Percentiles rank a stretch among this genome's conserved stretches.
These are phyloP conservation scores for Diglossa cyanea DNA, from an alignment of 2,797 vertebrate genomes.

Conservation along the genomic window DNA sequence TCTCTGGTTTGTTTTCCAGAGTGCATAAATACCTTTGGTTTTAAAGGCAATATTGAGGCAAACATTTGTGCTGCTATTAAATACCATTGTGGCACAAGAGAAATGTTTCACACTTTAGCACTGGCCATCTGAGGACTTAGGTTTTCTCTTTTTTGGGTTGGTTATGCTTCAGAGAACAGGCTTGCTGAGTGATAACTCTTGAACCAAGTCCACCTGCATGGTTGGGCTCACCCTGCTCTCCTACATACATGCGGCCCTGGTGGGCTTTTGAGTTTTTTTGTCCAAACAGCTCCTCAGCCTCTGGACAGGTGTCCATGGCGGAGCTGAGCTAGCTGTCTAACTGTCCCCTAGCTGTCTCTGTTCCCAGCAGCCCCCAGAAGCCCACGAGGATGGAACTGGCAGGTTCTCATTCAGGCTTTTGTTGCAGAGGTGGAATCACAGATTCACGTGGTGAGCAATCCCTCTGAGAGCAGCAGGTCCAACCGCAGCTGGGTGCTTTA, in stretches of 20 bases:
- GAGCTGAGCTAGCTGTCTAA: not conserved
- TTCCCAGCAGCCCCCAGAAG: not conserved
- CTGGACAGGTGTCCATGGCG: not conserved
- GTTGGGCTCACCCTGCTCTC: not conserved
- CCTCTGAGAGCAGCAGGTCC: no score
- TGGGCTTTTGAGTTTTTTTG: not conserved
- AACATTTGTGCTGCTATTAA: conserved; percentile 15
- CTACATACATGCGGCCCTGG: fast-evolving
- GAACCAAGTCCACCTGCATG: not conserved
- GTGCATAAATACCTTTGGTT: not conserved
- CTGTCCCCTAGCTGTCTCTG: not conserved
- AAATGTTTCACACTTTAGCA: not conserved
- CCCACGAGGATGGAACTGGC: not conserved
- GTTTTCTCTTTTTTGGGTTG: not conserved
- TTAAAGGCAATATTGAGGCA: not conserved
- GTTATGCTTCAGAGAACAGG: not conserved
- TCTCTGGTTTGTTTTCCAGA: not conserved
- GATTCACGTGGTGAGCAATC: fast-evolving
- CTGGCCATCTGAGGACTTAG: not conserved
- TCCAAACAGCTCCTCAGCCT: not conserved
- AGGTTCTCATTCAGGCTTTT: not conserved
- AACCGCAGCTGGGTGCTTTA: not conserved
- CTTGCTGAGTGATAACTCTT: not conserved
- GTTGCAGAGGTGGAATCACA: not conserved
- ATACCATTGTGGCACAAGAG: not conserved